Base-by-base conservation (phyloP, 2,888 invertebrate species). In the Arctia plantaginis region DNA sequence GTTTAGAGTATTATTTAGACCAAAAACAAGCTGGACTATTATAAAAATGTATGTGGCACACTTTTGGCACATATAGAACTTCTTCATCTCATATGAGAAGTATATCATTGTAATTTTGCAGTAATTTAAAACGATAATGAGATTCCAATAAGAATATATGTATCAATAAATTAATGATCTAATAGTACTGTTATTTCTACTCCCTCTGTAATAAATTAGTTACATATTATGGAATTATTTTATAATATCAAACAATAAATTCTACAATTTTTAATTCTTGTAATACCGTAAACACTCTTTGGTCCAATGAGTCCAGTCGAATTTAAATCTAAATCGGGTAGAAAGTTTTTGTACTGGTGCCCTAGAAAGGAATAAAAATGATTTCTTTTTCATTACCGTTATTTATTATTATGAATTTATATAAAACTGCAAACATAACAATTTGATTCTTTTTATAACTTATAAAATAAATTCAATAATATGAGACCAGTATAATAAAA, bases 271-370 rank as follows among this genome's bases (percentile, higher is more conserved):
- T n/a, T 59, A 74, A 68, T 55, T 47, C 15, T 39, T 41, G 13
- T 30, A 64, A 74, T 77, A 74, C 77, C 77, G 67, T 74, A 65
- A 77, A 72, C 30, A 77, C 72, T 74, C n/a, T 69, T 75, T 47
- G 59, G 66, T 70, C 72, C 74, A 44, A 39, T 20, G 20, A 77
- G 64, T 70, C 59, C 70, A 23, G 76, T 69, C 1, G 62, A 20
- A 65, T 73, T 76, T 67, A 75, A 72, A 74, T 72, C 69, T 72
- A 74, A 44, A 74, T 77, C 74, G 15, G 44, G 30, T 51, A 72
- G 41, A 41, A 74, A 74, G 62, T 65, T 55, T 72, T 69, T 74
- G 74, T 74, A 74, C 62, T 69, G 69, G 66, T 77, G 66, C 30
- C 76, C 76, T 76, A 72, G 64, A 74, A 74, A 74, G 30, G 66